Conservation (phyloP, 2,113 vertebrate species). For the Pithys albifrons region DNA sequence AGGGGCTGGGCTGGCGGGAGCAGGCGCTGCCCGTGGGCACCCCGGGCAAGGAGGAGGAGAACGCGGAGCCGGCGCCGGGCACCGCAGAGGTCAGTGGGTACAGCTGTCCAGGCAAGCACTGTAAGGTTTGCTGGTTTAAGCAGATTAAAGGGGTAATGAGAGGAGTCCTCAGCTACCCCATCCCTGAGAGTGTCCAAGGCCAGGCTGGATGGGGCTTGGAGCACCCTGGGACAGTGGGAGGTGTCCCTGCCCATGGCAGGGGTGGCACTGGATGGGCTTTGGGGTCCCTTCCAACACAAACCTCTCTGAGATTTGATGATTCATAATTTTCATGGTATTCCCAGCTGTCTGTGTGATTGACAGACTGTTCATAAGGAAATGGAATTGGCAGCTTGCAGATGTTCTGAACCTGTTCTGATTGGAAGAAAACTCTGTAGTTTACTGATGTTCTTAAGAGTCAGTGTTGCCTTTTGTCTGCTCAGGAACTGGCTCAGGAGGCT, state of each 20-base stretch:
- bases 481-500: background rate
- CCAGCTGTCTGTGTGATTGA: background rate
- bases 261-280: rapidly evolving
- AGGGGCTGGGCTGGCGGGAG: slow-evolving; percentile 20
- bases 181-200: background rate
- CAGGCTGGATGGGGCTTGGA: background rate
- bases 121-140: background rate
- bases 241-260: background rate
- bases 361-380: background rate
- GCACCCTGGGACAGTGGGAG: background rate
- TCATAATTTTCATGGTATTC: rapidly evolving
- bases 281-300: background rate
- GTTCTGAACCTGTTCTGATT: background rate
- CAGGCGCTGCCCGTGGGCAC: background rate
- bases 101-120: background rate
- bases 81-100: background rate
- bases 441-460: background rate
- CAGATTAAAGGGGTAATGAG: background rate
- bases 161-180: background rate
- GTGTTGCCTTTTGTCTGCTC: background rate
- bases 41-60: slow-evolving; percentile 33
- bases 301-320: rapidly evolving
- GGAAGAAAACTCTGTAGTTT: background rate
- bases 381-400: background rate
- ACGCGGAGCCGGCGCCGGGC: background rate